phyloP scores from a whole-genome alignment of 2,888 invertebrate species.

The Luperina testacea region DNA sequence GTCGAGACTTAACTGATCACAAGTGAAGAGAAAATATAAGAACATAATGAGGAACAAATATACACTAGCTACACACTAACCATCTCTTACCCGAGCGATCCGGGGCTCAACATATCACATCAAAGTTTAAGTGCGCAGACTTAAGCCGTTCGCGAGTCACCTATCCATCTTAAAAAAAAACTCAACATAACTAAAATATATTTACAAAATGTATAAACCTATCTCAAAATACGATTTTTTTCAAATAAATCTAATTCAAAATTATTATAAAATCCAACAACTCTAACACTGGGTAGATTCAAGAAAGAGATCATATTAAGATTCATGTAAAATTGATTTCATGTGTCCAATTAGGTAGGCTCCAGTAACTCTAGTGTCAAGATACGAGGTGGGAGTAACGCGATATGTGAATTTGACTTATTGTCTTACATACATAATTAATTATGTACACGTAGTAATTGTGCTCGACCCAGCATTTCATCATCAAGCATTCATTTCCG shows the following conservation, averaged over 20 bases:
- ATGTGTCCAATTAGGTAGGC: conserved; percentile 71
- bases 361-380: conserved; percentile 74
- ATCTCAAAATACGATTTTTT: conserved; percentile 84
- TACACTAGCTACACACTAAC: conserved; percentile 86
- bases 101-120: conserved; percentile 85
- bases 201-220: conserved; percentile 87
- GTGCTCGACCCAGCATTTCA: conserved; percentile 88
- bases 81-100: conserved; percentile 74
- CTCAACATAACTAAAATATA: conserved; percentile 80
- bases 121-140: conserved; percentile 78
- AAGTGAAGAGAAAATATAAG: conserved; percentile 81
- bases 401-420: conserved; percentile 88
- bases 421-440: conserved; percentile 83
- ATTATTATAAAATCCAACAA: conserved; percentile 85
- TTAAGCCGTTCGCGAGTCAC: conserved; percentile 83
- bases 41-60: conserved; percentile 88
- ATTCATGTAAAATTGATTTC: conserved; percentile 82
- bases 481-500: conserved; percentile 71
- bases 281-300: conserved; percentile 89
- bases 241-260: conserved; percentile 82
- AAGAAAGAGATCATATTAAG: conserved; percentile 89
- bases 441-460: conserved; percentile 82
- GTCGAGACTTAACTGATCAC: conserved; percentile 89
- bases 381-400: conserved; percentile 82
- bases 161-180: conserved; percentile 72